Percentiles rank a stretch among this genome's conserved stretches.
phyloP scores from a whole-genome alignment of 2,888 invertebrate genomes.

The Ophraella communa region DNA sequence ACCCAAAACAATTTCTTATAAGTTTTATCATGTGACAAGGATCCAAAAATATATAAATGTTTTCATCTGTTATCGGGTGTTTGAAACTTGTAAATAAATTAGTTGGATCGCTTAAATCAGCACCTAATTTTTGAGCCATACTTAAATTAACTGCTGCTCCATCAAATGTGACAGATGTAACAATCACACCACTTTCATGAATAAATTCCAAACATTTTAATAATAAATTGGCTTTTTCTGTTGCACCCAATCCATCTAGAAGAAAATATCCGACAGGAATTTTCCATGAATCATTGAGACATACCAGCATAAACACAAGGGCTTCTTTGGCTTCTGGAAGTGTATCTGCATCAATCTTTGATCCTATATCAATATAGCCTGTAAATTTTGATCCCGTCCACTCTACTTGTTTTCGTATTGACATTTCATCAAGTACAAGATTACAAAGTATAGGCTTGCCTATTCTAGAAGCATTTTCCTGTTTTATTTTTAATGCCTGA shows the following conservation, averaged over 20 bases:
- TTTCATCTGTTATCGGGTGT: slow-evolving; percentile 10
- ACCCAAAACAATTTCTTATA: slow-evolving; percentile 9
- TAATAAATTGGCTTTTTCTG: slow-evolving; percentile 35
- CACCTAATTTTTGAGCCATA: slow-evolving; percentile 33
- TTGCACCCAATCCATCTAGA: slow-evolving; percentile 28
- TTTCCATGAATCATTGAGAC: slow-evolving; percentile 41
- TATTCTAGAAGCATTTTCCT: not conserved
- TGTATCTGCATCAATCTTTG: slow-evolving; percentile 35
- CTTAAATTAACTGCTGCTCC: slow-evolving; percentile 40
- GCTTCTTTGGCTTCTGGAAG: slow-evolving; percentile 40
- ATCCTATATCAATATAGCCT: slow-evolving; percentile 45
- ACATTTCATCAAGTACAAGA: slow-evolving; percentile 47
- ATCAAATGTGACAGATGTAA: slow-evolving; percentile 43
- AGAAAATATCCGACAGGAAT: slow-evolving; percentile 44
- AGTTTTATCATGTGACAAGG: slow-evolving; percentile 45
- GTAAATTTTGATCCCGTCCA: slow-evolving; percentile 38
- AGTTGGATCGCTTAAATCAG: slow-evolving; percentile 20
- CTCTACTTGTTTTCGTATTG: slow-evolving; percentile 41
- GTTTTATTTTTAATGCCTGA: not conserved
- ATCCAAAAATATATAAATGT: slow-evolving; percentile 29
- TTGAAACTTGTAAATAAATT: slow-evolving; percentile 12
- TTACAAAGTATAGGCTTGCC: slow-evolving; percentile 31
- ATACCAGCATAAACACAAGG: slow-evolving; percentile 43
- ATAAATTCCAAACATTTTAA: slow-evolving; percentile 33
- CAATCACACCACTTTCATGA: slow-evolving; percentile 32